A percentile compares a stretch with the other conserved stretches of the same genome.
Evolutionary conservation across 2,888 invertebrate genomes (phyloP).

Genomic region (Cryptocheilus praepositus): DNA sequence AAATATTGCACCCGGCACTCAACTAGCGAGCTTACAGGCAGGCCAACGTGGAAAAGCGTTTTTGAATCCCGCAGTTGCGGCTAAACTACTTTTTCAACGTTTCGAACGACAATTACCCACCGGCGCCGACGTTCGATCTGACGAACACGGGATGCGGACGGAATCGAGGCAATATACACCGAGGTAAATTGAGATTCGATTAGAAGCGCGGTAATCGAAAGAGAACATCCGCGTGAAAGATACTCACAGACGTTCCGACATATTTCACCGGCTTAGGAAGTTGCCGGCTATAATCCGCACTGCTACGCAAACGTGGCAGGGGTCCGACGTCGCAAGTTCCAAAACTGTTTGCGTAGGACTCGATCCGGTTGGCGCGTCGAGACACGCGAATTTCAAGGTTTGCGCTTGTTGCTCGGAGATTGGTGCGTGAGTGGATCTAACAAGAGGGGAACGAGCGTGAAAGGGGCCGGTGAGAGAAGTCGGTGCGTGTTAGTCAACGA

Average conservation of each 20-base stretch:
- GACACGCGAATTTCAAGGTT: neutral
- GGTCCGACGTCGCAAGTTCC: neutral
- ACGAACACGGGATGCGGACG: no score
- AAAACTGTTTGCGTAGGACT: no score
- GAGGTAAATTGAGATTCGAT: no score
- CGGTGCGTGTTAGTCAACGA: neutral
- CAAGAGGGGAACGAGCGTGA: neutral
- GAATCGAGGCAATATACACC: no score
- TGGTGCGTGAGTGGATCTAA: neutral
- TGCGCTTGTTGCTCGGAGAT: no score
- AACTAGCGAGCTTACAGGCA: neutral
- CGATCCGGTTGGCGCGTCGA: neutral
- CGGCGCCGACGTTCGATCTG: neutral
- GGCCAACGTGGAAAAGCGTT: neutral
- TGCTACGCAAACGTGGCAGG: neutral
- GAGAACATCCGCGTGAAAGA: no score
- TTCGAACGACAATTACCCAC: neutral
- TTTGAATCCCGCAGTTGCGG: neutral
- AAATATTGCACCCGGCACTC: conserved; percentile 11
- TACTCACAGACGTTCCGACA: no score
- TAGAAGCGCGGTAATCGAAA: no score
- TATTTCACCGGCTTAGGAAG: no score
- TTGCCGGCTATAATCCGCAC: no score
- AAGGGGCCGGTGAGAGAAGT: conserved; percentile 4
- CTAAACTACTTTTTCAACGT: neutral